These are phyloP conservation scores for Clepsis dumicolana DNA, from an alignment of 2,888 invertebrate species.

Conservation along the genomic window DNA sequence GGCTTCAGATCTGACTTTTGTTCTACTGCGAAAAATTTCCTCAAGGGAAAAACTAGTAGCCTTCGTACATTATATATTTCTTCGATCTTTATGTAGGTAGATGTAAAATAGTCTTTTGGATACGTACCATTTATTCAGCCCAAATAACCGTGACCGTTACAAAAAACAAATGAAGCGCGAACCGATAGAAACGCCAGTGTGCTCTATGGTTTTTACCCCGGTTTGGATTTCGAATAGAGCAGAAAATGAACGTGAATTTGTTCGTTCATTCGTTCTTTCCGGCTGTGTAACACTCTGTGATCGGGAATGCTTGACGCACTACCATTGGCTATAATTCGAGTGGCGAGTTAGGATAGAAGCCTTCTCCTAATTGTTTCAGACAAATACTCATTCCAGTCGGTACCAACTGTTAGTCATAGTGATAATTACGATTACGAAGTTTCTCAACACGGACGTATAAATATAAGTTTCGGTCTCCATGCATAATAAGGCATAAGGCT, in stretches of 20 bases:
- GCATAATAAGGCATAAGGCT: too few species aligned
- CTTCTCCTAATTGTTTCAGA: too few species aligned
- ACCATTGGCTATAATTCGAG: conserved; percentile 14
- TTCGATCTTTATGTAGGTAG: too few species aligned
- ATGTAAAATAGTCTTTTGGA: too few species aligned
- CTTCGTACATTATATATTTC: too few species aligned
- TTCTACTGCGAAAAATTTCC: neutral
- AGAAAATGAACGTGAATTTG: conserved; percentile 28
- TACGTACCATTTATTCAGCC: neutral
- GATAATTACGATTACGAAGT: too few species aligned
- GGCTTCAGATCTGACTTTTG: neutral
- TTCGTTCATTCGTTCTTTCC: conserved; percentile 33
- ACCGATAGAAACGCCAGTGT: neutral
- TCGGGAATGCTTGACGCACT: conserved; percentile 16
- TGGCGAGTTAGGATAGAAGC: too few species aligned
- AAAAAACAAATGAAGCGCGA: conserved; percentile 8
- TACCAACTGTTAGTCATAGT: too few species aligned
- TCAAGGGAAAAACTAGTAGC: neutral
- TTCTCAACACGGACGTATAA: too few species aligned
- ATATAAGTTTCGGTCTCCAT: too few species aligned
- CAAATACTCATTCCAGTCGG: too few species aligned
- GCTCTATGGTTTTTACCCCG: conserved; percentile 7
- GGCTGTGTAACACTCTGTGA: conserved; percentile 30
- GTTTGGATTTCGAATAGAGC: conserved; percentile 24
- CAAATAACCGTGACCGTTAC: neutral